Evolutionary conservation across 2,888 invertebrate species (phyloP).

Genomic region (Cataglyphis albicans): DNA sequence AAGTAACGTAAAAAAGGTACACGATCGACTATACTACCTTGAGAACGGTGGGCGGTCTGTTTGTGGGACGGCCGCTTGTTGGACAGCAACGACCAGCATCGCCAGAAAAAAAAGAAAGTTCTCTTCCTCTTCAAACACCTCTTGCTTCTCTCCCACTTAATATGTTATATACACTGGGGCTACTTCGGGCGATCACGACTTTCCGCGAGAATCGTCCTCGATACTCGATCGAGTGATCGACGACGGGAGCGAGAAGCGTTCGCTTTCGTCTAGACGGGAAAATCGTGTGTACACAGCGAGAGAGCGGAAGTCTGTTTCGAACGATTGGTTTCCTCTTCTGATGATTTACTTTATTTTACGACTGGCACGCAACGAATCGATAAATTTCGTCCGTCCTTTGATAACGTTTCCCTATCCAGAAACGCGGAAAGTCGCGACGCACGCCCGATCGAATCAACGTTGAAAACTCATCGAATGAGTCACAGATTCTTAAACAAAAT

Average conservation of each 20-base stretch:
- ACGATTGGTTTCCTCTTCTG: constrained; percentile 7
- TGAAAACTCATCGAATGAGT: constrained; percentile 77
- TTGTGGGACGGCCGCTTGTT: constrained; percentile 83
- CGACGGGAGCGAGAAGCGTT: constrained; percentile 22
- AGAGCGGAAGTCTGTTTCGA: constrained; percentile 18
- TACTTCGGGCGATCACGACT: constrained; percentile 62
- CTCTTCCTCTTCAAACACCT: constrained; percentile 61
- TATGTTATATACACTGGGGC: constrained; percentile 74
- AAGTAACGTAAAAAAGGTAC: constrained; percentile 77
- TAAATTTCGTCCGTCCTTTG: constrained; percentile 20
- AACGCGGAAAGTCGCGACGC: constrained; percentile 56
- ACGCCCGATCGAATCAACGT: constrained; percentile 72
- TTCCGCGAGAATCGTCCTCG: constrained; percentile 38
- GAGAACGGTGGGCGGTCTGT: constrained; percentile 77
- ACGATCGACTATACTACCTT: constrained; percentile 77
- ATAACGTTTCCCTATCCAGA: background rate
- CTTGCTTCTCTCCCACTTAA: constrained; percentile 74
- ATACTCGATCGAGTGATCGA: constrained; percentile 12
- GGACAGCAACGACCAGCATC: constrained; percentile 86
- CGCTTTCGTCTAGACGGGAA: constrained; percentile 23
- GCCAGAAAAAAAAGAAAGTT: constrained; percentile 80
- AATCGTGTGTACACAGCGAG: constrained; percentile 28
- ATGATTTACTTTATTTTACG: constrained; percentile 24
- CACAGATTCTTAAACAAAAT: constrained; percentile 82
- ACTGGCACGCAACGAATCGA: constrained; percentile 18